Evolutionary conservation across 1,140 invertebrate genomes (phyloP).

Genomic region (Lithobius niger): DNA sequence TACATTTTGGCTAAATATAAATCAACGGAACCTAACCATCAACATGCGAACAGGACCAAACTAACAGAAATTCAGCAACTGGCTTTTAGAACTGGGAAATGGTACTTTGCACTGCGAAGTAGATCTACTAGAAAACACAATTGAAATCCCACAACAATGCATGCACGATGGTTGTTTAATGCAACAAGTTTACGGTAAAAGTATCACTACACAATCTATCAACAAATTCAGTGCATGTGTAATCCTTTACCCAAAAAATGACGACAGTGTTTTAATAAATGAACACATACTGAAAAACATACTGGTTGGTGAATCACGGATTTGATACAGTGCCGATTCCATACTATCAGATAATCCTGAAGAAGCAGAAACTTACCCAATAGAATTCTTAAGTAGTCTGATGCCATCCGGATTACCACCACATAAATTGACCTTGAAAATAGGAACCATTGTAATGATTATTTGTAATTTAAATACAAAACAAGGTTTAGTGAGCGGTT

Average conservation of each 20-base stretch:
- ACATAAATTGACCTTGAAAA: too few species aligned
- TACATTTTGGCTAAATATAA: too few species aligned
- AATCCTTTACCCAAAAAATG: background rate
- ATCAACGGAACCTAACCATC: too few species aligned
- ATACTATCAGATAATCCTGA: background rate
- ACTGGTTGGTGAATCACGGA: background rate
- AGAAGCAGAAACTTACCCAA: background rate
- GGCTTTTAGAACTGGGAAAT: too few species aligned
- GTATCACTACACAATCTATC: background rate
- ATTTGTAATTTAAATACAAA: too few species aligned
- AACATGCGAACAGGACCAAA: too few species aligned
- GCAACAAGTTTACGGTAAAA: background rate
- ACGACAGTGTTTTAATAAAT: background rate
- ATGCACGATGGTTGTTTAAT: too few species aligned
- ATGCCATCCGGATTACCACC: background rate
- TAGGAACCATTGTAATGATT: too few species aligned
- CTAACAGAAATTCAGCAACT: too few species aligned
- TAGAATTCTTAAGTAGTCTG: background rate
- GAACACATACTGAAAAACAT: background rate
- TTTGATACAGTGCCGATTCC: background rate
- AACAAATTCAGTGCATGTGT: background rate
- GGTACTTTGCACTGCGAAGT: too few species aligned
- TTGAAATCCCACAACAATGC: background rate
- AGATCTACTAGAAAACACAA: background rate
- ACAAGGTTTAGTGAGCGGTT: too few species aligned